phyloP scores from a whole-genome alignment of 2,888 invertebrate species.

The Netelia melanura region DNA sequence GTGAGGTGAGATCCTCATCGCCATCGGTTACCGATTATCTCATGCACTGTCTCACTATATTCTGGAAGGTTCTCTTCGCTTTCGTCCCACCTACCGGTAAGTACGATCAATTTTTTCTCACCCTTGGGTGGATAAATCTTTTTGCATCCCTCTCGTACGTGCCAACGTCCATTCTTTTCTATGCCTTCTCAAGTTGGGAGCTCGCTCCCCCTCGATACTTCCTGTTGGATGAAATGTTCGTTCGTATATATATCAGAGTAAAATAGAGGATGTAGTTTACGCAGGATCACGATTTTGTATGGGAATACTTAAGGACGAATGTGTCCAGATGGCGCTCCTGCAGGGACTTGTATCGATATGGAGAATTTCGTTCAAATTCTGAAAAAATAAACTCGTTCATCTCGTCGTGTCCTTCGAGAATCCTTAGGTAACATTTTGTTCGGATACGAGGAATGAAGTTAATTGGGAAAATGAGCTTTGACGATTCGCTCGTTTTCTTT shows the following conservation, averaged over 20 bases:
- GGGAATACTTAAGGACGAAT: background rate
- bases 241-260: constrained; percentile 20
- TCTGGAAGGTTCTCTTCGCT: constrained; percentile 99
- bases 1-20: constrained; percentile 86
- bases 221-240: background rate
- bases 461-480: too few species aligned
- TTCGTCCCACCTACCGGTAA: constrained; percentile 99
- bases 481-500: too few species aligned
- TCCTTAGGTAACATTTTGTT: too few species aligned
- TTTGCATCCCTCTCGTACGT: background rate
- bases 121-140: constrained; percentile 1
- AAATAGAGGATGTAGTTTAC: background rate
- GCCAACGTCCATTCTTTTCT: background rate
- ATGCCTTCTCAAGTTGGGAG: background rate
- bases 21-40: constrained; percentile 97
- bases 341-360: constrained; percentile 9
- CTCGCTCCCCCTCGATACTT: too few species aligned
- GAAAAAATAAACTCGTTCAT: too few species aligned
- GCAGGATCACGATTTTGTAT: background rate
- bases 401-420: too few species aligned
- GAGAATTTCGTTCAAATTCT: constrained; percentile 11
- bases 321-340: background rate
- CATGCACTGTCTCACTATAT: constrained; percentile 97
- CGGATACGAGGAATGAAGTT: too few species aligned
- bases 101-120: constrained; percentile 67